Evolutionary conservation across 2,797 vertebrate genomes (phyloP), one percentile per base, ranked within the genome.

Genomic region (Meda fulgida): DNA sequence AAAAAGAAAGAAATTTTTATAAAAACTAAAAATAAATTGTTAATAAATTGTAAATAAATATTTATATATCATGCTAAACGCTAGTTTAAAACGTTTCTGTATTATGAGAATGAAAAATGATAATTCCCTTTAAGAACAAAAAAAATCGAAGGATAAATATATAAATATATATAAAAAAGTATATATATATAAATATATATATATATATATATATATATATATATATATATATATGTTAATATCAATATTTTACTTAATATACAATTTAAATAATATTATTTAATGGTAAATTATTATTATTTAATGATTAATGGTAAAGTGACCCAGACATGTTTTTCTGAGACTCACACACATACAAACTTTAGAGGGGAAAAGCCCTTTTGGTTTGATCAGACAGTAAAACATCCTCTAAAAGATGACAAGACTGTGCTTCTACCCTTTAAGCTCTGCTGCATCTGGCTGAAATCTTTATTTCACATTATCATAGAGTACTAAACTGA

Each of bases 401-500:
- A 83, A 51, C 18, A 21, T 66, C 29, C 11, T 65, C 81, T 63
- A 66, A 65, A 16, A 83, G 43, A 46, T 72, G 63, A 75, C 31
- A 78, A 78, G 69, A 80, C 77, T 85, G 31, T 58, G 60, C 71
- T 60, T 87, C 53, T 67, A 48, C 67, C 65, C 65, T 65, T 55
- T 70, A 69, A 78, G 23, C 76, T 77, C 36, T 48, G 69, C 73
- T 48, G 71, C 55, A 72, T 80, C 67, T 80, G 51, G 78, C 43
- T 31, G 63, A 81, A 82, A 80, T 79, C 81, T 87, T 83, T 60
- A 77, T 67, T 77, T 81, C 40, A 77, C n/a, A 34, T 82, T 11
- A 65, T 80, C 72, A 86, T n/a, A n/a, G n/a, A 43, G 48, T 40
- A 29, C n/a, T 81, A 38, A 66, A 86, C 34, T 76, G 60, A 87